Evolutionary conservation across 2,888 invertebrate species (phyloP).

Genomic region (Terebella lapidaria): DNA sequence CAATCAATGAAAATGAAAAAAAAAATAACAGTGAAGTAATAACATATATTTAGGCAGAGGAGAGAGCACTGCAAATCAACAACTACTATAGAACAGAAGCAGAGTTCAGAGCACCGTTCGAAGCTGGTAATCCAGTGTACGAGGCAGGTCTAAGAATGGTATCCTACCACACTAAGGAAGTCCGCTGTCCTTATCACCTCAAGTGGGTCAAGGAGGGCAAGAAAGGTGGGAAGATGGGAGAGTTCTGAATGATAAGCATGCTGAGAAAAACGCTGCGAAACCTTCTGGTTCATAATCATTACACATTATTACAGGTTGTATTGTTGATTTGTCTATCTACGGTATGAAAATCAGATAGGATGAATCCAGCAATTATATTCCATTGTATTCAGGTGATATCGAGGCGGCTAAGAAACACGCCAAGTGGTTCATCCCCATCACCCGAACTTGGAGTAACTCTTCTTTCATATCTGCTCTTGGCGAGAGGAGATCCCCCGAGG

Average conservation of each 20-base stretch:
- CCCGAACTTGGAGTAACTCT: slow-evolving; percentile 12
- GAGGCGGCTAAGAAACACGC: too few species aligned
- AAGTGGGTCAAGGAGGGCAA: neutral
- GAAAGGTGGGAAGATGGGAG: neutral
- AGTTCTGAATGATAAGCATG: too few species aligned
- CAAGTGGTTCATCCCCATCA: too few species aligned
- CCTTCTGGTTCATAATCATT: too few species aligned
- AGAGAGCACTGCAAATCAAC: neutral
- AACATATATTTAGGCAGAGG: neutral
- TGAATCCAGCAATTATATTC: too few species aligned
- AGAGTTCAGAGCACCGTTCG: neutral
- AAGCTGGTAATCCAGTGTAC: neutral
- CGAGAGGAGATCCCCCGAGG: neutral
- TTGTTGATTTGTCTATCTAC: too few species aligned
- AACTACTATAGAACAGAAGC: neutral
- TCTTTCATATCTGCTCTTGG: slow-evolving; percentile 3
- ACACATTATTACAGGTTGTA: too few species aligned
- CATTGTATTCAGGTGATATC: too few species aligned
- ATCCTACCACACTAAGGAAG: neutral
- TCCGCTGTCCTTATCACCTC: neutral
- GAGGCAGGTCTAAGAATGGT: neutral
- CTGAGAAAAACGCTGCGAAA: too few species aligned
- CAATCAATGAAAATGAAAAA: too few species aligned
- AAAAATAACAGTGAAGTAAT: too few species aligned
- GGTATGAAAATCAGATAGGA: too few species aligned